These are phyloP conservation scores for Parauchenoglanis punctatus DNA, from an alignment of 2,797 vertebrate species.

Conservation along the genomic window DNA sequence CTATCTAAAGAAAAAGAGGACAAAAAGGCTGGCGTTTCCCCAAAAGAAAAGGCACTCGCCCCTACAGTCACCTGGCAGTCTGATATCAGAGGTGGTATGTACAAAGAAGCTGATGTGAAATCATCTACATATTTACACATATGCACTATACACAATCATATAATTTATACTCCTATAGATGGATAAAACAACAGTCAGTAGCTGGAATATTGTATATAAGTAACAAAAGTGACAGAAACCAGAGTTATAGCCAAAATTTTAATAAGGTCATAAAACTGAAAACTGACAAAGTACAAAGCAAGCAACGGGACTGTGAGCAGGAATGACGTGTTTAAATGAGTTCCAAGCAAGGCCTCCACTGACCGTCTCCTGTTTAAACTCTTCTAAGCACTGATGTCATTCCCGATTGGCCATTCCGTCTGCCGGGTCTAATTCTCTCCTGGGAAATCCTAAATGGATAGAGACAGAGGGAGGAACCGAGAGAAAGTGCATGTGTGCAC, in stretches of 20 bases:
- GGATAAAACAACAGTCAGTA: neutral
- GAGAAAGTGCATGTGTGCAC: neutral
- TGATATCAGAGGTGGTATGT: neutral
- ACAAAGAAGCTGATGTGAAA: neutral
- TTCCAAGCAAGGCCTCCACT: neutral
- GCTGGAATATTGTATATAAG: neutral
- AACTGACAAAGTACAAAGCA: neutral
- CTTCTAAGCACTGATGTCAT: conserved; percentile 16
- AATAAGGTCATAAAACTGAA: neutral
- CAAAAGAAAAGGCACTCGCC: neutral
- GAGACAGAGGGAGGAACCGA: neutral
- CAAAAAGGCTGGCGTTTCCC: neutral
- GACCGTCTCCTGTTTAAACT: neutral
- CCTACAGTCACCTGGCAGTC: neutral
- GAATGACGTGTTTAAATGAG: neutral
- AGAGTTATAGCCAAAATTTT: neutral
- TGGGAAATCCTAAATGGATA: conserved; percentile 17
- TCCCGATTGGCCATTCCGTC: neutral
- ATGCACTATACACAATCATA: neutral
- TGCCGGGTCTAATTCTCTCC: neutral
- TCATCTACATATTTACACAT: neutral
- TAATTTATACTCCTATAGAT: neutral
- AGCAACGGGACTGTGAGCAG: neutral
- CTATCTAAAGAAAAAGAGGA: neutral
- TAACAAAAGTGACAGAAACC: neutral